Conservation (phyloP, 2,888 invertebrate species). For the Malthinus flaveolus region DNA sequence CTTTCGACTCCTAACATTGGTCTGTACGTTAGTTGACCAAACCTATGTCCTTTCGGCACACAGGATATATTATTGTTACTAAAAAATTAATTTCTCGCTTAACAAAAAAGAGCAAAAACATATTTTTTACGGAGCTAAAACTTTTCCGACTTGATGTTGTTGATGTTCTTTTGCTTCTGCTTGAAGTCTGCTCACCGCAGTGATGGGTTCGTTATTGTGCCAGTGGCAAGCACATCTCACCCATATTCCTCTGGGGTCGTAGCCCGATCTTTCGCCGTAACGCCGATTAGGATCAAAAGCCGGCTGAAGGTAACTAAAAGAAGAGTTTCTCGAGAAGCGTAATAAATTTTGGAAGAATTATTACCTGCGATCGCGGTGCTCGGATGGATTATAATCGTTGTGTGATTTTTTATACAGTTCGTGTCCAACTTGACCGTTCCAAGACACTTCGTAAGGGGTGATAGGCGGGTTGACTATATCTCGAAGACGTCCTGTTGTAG, state of each 20-base stretch:
- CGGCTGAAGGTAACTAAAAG: conserved; percentile 47
- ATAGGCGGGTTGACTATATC: conserved; percentile 54
- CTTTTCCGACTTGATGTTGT: conserved; percentile 52
- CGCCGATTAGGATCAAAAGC: conserved; percentile 54
- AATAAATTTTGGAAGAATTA: too few species aligned
- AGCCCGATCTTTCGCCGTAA: conserved; percentile 55
- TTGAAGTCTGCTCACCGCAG: conserved; percentile 53
- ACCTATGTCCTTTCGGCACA: conserved; percentile 56
- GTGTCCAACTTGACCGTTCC: conserved; percentile 51
- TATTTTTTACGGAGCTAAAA: conserved; percentile 52
- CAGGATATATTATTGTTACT: conserved; percentile 55
- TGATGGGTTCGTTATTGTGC: conserved; percentile 49
- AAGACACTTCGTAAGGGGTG: conserved; percentile 47
- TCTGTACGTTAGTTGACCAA: conserved; percentile 52
- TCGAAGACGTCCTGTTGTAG: conserved; percentile 43
- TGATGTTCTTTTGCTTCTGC: conserved; percentile 52
- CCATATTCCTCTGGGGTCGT: conserved; percentile 57
- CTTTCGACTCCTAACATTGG: conserved; percentile 56
- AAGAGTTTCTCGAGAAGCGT: neutral
- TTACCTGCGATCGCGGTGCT: conserved; percentile 52
- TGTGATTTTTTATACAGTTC: conserved; percentile 56
- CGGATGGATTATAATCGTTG: conserved; percentile 55
- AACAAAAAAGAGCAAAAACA: conserved; percentile 1
- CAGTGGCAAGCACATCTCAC: conserved; percentile 54
- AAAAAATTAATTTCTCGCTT: conserved; percentile 20